Conservation (phyloP, 1,140 invertebrate species). For the Drosophila malerkotliana region DNA sequence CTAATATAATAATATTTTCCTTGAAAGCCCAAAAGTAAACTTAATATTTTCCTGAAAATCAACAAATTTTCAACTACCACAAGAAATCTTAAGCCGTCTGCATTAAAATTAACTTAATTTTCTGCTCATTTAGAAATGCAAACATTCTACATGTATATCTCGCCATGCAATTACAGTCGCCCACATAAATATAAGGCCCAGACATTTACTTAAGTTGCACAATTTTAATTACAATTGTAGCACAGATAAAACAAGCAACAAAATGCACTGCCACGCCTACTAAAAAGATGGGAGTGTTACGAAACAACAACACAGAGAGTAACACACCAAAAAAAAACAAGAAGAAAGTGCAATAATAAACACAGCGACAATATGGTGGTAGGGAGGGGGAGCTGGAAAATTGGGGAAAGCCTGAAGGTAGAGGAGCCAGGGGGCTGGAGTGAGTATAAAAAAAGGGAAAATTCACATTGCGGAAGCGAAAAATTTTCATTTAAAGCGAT, state of each 20-base stretch:
- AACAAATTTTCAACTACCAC: constrained; percentile 15
- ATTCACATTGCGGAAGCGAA: constrained; percentile 51
- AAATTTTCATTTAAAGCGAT: constrained; percentile 66
- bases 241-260: constrained; percentile 14
- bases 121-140: constrained; percentile 63
- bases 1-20: neutral
- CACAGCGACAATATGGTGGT: constrained; percentile 19
- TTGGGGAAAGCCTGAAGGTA: neutral
- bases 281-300: constrained; percentile 19
- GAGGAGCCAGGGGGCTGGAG: neutral
- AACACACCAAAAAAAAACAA: neutral
- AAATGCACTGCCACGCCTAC: constrained; percentile 46
- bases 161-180: constrained; percentile 48
- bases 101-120: constrained; percentile 69
- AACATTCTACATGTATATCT: constrained; percentile 25
- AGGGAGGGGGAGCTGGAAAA: neutral
- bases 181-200: constrained; percentile 55
- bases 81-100: constrained; percentile 20
- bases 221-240: constrained; percentile 67
- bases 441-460: constrained; percentile 30
- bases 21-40: neutral
- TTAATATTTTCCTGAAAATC: constrained; percentile 1
- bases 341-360: constrained; percentile 33
- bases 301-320: neutral
- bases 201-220: constrained; percentile 54